Evolutionary conservation across 2,888 invertebrate genomes (phyloP).

Genomic region (Limnephilus auricula): DNA sequence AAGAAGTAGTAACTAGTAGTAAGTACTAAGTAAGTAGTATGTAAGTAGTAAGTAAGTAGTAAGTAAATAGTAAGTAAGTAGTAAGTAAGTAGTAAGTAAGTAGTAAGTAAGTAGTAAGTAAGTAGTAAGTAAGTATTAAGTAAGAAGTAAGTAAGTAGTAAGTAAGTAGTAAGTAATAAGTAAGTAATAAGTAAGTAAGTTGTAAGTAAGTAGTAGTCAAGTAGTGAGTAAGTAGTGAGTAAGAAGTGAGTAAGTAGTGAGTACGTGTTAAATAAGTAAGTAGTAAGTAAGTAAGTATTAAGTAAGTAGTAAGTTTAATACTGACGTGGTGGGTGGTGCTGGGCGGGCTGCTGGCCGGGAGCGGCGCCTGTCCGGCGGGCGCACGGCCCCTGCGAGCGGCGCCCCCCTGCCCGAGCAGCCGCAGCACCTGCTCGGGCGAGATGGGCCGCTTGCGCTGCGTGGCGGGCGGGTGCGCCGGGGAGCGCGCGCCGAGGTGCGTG

Average conservation of each 20-base stretch:
- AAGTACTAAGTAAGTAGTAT: too few species aligned
- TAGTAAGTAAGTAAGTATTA: background rate
- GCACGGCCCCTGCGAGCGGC: slow-evolving; percentile 77
- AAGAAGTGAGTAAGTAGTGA: background rate
- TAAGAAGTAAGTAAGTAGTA: too few species aligned
- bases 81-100: too few species aligned
- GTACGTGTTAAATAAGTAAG: background rate
- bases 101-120: too few species aligned
- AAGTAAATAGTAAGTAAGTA: too few species aligned
- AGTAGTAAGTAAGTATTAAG: too few species aligned
- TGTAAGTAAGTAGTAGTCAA: too few species aligned
- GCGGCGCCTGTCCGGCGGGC: slow-evolving; percentile 77
- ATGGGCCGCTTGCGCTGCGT: slow-evolving; percentile 86
- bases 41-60: too few species aligned
- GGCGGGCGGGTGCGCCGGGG: slow-evolving; percentile 78
- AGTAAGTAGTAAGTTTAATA: slow-evolving; percentile 33
- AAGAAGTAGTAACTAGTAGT: too few species aligned
- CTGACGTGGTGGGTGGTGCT: slow-evolving; percentile 87
- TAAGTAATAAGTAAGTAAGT: too few species aligned
- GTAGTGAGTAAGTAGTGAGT: too few species aligned
- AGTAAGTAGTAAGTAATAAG: too few species aligned
- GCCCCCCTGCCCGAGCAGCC: slow-evolving; percentile 79
- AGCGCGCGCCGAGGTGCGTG: slow-evolving; percentile 84
- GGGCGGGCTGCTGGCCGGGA: slow-evolving; percentile 87
- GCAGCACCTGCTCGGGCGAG: slow-evolving; percentile 89